Evolutionary conservation across 2,113 vertebrate genomes (phyloP).

Genomic region (Morone saxatilis): DNA sequence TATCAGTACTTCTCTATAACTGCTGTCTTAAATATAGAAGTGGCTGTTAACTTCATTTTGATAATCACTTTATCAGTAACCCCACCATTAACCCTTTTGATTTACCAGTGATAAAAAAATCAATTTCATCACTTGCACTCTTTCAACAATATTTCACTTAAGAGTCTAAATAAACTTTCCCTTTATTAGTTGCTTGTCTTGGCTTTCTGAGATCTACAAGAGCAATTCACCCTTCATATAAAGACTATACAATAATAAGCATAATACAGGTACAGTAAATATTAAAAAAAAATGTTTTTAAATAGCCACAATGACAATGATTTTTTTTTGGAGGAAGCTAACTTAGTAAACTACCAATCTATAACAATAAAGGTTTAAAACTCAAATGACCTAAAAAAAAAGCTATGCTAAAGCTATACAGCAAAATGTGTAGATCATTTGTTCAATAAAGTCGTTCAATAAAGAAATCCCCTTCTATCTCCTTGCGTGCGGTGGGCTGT

Average conservation of each 20-base stretch:
- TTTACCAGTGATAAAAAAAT: neutral
- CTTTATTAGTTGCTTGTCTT: neutral
- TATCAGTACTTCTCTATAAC: slow-evolving; percentile 11
- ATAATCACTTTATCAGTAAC: neutral
- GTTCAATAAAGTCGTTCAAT: neutral
- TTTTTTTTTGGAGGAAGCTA: neutral
- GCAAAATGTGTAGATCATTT: neutral
- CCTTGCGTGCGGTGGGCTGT: neutral
- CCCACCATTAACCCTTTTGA: neutral
- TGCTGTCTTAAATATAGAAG: neutral
- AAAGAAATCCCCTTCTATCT: neutral
- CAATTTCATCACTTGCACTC: too few relatives aligned
- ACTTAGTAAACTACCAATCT: neutral
- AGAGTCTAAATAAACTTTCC: neutral
- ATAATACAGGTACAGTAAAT: neutral
- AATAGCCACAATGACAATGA: neutral
- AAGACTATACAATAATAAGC: neutral
- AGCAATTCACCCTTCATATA: neutral
- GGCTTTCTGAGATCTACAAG: neutral
- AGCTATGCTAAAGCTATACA: neutral
- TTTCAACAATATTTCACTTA: neutral
- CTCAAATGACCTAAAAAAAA: neutral
- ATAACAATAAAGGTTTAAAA: neutral
- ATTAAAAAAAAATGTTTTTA: neutral
- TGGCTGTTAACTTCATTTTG: neutral